Conservation (phyloP, 2,888 invertebrate species). For the Mythimna impura region DNA sequence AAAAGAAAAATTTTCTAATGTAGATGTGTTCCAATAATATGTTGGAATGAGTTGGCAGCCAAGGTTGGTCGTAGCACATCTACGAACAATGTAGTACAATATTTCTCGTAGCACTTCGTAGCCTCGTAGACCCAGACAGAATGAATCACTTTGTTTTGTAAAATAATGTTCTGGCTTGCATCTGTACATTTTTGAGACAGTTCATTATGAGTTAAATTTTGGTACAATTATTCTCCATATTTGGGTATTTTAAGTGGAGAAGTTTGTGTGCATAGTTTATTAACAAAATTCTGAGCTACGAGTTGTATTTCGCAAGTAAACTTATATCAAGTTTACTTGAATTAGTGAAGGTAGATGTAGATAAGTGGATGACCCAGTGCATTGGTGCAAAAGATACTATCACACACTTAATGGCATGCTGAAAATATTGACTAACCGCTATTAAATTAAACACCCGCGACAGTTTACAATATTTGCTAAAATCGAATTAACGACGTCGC, state of each 20-base stretch:
- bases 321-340: not conserved
- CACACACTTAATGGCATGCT: not conserved
- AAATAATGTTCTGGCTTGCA: slow-evolving; percentile 16
- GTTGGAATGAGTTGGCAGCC: slow-evolving; percentile 43
- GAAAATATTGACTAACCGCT: slow-evolving; percentile 17
- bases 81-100: slow-evolving; percentile 43
- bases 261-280: not conserved
- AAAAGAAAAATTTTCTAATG: slow-evolving; percentile 8
- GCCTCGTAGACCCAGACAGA: slow-evolving; percentile 46
- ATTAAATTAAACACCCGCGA: slow-evolving; percentile 25
- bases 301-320: too few species aligned
- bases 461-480: slow-evolving; percentile 28
- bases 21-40: slow-evolving; percentile 11
- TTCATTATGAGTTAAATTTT: not conserved
- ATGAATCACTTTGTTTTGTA: slow-evolving; percentile 35
- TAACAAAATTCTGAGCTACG: not conserved
- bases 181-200: slow-evolving; percentile 5
- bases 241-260: not conserved
- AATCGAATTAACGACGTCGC: slow-evolving; percentile 42
- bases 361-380: not conserved
- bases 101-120: slow-evolving; percentile 59
- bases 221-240: not conserved
- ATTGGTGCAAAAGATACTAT: slow-evolving; percentile 9
- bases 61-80: slow-evolving; percentile 27
- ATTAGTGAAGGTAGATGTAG: not conserved